Base-by-base conservation (phyloP, 2,888 invertebrate genomes). In the Malthinus flaveolus region DNA sequence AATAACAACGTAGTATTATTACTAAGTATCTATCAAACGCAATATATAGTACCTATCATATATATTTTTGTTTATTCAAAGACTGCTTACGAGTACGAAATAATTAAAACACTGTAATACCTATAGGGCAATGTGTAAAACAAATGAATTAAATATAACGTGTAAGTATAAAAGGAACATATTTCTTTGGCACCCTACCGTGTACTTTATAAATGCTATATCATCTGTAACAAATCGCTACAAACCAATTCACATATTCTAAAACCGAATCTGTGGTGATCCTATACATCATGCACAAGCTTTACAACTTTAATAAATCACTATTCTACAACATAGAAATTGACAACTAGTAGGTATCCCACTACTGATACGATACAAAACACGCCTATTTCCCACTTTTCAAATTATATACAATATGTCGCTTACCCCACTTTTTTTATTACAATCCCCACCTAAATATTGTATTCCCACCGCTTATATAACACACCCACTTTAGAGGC, bases 291-390 rank as follows among this genome's bases (percentile, higher is more conserved):
- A 59, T 59, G 44, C 52, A 56, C 42, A 59, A 42, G 51, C 49
- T 42, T 52, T 53, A 44, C 52, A 51, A 31, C 42, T 52, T 64
- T 65, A 65, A 68, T 68, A 68, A 68, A 68, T 68, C 68, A 68
- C 64, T 51, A 53, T 33, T 35, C 44, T 56, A 62, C 50, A 50
- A 56, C 61, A 58, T 62, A 58, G 61, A 64, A 65, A 66, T 66
- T 66, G 66, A 66, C 65, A 63, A 62, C 56, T n/a, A n/a, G 60
- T 56, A 54, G 58, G 58, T 59, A 63, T 59, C 57, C 60, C 62
- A 51, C 60, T 48, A 33, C 50, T 36, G 13, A 51, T 36, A 47
- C 47, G 12, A 51, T 37, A 46, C 55, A 34, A 36, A 48, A 56
- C 51, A 57, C 54, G 53, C 49, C 49, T 49, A 51, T 53, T 53